Conservation (phyloP, 2,888 invertebrate genomes). For the Brenthis ino region DNA sequence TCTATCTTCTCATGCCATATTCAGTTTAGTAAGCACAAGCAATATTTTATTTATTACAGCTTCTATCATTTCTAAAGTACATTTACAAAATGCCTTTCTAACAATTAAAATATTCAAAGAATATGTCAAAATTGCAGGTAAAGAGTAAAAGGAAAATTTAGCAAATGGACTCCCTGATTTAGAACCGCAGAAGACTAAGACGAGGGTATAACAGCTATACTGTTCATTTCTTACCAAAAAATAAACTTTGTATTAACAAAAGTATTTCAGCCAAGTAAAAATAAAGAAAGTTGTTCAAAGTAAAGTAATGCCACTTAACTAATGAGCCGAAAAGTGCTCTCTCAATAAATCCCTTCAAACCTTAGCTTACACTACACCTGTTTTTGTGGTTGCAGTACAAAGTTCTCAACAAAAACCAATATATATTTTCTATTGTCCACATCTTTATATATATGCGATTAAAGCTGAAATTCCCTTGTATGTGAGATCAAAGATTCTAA, state of each 20-base stretch:
- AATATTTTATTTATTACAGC: too few relatives aligned
- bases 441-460: neutral
- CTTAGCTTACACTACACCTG: constrained; percentile 44
- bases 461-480: constrained; percentile 5
- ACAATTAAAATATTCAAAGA: too few relatives aligned
- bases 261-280: constrained; percentile 16
- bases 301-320: constrained; percentile 41
- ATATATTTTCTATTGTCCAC: constrained; percentile 6
- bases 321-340: constrained; percentile 43
- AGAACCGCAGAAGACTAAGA: neutral
- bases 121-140: too few relatives aligned
- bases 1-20: neutral
- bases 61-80: too few relatives aligned
- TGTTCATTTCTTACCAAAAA: constrained; percentile 4
- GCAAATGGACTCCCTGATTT: neutral
- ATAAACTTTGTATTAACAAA: constrained; percentile 15
- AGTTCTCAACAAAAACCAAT: constrained; percentile 36
- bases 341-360: constrained; percentile 44
- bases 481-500: constrained; percentile 12
- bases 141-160: neutral
- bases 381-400: constrained; percentile 35
- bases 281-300: constrained; percentile 35
- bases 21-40: too few relatives aligned
- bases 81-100: too few relatives aligned
- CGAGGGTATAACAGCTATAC: neutral